Percentiles rank a stretch among this genome's conserved stretches.
Evolutionary conservation across 2,113 vertebrate species (phyloP).

Genomic region (Clarias batrachus): DNA sequence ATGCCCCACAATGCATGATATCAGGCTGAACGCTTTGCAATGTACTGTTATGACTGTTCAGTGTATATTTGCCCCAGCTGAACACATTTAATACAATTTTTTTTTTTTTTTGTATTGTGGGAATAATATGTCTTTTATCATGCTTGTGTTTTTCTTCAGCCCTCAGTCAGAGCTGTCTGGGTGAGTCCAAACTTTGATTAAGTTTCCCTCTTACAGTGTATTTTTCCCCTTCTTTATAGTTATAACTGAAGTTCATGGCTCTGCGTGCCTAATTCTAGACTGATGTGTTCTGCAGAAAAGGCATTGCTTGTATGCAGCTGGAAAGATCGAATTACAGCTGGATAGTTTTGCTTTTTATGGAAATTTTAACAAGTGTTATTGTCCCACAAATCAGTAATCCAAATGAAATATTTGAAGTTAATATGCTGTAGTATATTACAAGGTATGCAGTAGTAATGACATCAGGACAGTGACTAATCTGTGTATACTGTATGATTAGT

Average conservation of each 20-base stretch:
- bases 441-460: background rate
- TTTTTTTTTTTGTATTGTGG: background rate
- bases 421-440: background rate
- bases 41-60: no score
- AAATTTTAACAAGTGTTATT: background rate
- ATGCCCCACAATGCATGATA: no score
- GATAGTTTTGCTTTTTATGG: background rate
- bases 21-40: no score
- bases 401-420: background rate
- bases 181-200: constrained; percentile 57
- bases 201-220: background rate
- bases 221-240: background rate
- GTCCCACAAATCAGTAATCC: background rate
- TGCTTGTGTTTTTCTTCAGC: constrained; percentile 50
- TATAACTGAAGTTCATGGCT: background rate
- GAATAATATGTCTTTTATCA: background rate
- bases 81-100: background rate
- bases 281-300: background rate
- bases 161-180: constrained; percentile 63
- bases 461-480: background rate
- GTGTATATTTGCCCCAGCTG: background rate
- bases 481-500: background rate
- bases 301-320: background rate
- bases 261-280: no score
- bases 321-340: background rate